Evolutionary conservation across 2,888 invertebrate genomes (phyloP), one percentile per base, ranked within the genome.

Genomic region (Idaea biselata): DNA sequence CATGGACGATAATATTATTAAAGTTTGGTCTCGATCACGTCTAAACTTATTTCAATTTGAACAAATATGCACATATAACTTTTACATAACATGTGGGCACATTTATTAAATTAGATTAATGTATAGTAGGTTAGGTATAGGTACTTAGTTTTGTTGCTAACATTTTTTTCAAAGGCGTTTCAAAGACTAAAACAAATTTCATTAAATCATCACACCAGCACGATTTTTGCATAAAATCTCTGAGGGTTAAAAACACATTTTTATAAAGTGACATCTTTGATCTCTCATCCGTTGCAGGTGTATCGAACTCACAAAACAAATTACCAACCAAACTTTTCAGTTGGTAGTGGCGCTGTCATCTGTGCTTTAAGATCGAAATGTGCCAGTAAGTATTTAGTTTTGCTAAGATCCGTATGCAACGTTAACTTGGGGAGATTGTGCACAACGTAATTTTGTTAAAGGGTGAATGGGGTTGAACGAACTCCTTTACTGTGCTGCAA

Each of bases 271-370:
- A 8, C 59, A n/a, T 59, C 18, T n/a, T 7, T n/a, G 54, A 14
- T 11, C 54, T 53, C 53, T 59, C 44, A 59, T 14, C 44, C 44
- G 14, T 44, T 58, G n/a, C 63, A 59, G 60, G 63, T 63, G 60
- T 63, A 57, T 60, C 57, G 59, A 62, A 63, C 63, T 60, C 53
- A 58, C 62, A n/a, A 60, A 60, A 64, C 55, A 63, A 32, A 44
- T 59, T 62, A 65, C 31, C 8, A 44, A 44, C 44, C 0, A 8
- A 11, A 11, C 11, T 44, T 14, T 44, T 44, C 14, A 44, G 11
- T 44, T 44, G 11, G 11, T 14, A 44, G 11, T 44, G 44, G 44
- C 44, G 44, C 44, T 44, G 14, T 14, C 3, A 44, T 44, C 44
- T 44, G 11, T 14, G n/a, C n/a, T n/a, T n/a, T n/a, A n/a, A n/a